Conservation (phyloP, 2,888 invertebrate genomes). For the Plagiodera versicolora region DNA sequence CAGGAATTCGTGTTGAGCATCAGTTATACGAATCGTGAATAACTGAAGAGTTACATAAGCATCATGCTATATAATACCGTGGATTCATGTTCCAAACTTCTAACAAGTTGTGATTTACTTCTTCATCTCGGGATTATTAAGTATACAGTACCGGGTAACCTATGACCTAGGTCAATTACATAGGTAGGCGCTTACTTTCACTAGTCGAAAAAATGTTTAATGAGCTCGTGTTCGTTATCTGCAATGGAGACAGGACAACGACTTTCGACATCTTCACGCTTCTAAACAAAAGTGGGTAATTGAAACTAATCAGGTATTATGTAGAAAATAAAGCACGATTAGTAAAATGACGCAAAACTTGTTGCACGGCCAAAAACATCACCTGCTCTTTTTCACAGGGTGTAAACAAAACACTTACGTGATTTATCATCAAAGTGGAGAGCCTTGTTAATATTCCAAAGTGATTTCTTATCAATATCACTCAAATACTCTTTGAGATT, state of each 20-base stretch:
- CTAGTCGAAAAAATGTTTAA: conserved; percentile 10
- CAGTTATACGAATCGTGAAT: background rate
- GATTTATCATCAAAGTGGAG: too few relatives aligned
- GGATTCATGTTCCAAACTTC: background rate
- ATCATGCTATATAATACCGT: background rate
- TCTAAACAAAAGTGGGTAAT: background rate
- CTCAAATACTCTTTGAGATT: too few relatives aligned
- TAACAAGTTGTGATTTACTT: background rate
- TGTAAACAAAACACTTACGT: too few relatives aligned
- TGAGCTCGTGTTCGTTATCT: conserved; percentile 6
- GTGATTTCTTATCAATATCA: too few relatives aligned
- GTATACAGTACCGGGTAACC: conserved; percentile 1
- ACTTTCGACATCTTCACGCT: conserved; percentile 11
- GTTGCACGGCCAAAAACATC: background rate
- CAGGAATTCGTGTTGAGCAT: too few relatives aligned
- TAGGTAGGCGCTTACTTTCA: conserved; percentile 1
- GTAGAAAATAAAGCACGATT: background rate
- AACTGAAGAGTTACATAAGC: background rate
- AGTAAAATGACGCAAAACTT: background rate
- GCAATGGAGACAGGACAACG: background rate
- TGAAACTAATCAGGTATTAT: background rate
- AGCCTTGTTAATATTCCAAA: too few relatives aligned
- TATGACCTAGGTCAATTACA: conserved; percentile 13
- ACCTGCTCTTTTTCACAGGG: too few relatives aligned
- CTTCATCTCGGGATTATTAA: background rate